Base-by-base conservation (phyloP, 2,797 vertebrate species). In the Benthosema pterotum region DNA sequence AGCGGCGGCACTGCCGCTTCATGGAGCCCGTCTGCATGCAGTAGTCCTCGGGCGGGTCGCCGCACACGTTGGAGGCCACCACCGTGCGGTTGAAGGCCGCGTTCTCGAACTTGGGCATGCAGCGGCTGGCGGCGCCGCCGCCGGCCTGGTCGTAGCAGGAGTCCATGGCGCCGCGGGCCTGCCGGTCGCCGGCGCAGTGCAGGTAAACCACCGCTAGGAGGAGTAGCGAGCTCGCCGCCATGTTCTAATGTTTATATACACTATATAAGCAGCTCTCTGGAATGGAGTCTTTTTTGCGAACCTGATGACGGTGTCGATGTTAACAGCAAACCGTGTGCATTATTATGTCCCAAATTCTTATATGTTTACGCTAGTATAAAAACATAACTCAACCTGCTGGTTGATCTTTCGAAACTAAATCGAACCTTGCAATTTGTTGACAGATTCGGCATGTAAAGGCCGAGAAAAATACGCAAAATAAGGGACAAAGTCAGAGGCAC, bases 101-200 rank as follows among this genome's bases (percentile, higher is more conserved):
- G 1, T 98, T 98, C 89, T 97, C 94, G 15, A 98, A 98, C 75
- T 75, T 91, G 0, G 97, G 96, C 94, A 95, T 82, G 85, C 96
- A 98, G 14, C 91, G 93, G 59, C 88, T 94, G 0, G 92, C 81
- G 19, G 19, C 47, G 0, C 93, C 92, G 1, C 79, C 83, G 5
- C 85, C 83, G 48, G n/a, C n/a, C n/a, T n/a, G n/a, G n/a, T 94
- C 91, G n/a, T 88, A 86, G 71, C 97, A 98, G 43, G 93, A 73
- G 19, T 95, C 90, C 67, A 94, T 93, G n/a, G 82, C 93, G 6
- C 88, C 85, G 0, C 15, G 45, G 6, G 84, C 52, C 42, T 13
- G 43, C 32, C 67, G 19, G 71, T 80, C 60, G 5, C 32, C 8
- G 32, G 32, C 3, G 47, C 72, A 55, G 67, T 75, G 56, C 12